Percentiles rank a stretch among this genome's conserved stretches.
Conservation (phyloP, 2,113 vertebrate genomes). For the Sus scrofa region DNA sequence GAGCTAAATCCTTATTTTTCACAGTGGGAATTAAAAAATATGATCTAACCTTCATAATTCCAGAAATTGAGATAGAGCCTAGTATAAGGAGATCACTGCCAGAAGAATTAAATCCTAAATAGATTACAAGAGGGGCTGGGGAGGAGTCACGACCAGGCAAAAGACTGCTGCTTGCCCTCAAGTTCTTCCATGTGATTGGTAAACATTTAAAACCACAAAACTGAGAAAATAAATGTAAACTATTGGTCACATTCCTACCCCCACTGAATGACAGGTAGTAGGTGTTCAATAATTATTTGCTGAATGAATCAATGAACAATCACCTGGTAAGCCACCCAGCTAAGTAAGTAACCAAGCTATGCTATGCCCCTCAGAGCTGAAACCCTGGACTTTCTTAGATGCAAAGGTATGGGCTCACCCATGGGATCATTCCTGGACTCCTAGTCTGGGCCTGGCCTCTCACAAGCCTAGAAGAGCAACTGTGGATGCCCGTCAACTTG, state of each 20-base stretch:
- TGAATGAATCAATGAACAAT: background rate
- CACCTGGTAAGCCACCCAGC: background rate
- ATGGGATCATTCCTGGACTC: background rate
- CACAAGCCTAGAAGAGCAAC: background rate
- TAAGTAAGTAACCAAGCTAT: background rate
- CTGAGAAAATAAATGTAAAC: conserved; percentile 22
- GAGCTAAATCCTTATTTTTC: conserved; percentile 1
- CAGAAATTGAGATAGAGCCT: background rate
- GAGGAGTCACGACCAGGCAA: background rate
- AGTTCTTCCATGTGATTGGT: background rate
- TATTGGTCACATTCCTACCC: background rate
- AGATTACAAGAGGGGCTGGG: background rate
- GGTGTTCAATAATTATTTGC: background rate
- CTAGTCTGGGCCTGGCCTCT: background rate
- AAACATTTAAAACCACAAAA: conserved; percentile 1
- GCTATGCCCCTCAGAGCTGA: background rate
- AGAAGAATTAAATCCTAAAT: conserved; percentile 34
- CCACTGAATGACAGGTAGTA: background rate
- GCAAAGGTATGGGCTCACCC: background rate
- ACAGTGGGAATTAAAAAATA: background rate
- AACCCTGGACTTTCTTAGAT: background rate
- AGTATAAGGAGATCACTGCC: background rate
- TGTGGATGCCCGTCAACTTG: background rate
- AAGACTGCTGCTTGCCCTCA: background rate
- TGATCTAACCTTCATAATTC: background rate